Percentiles rank a stretch among this genome's conserved stretches.
phyloP scores from a whole-genome alignment of 1,140 invertebrate genomes.

The Penaeus indicus region DNA sequence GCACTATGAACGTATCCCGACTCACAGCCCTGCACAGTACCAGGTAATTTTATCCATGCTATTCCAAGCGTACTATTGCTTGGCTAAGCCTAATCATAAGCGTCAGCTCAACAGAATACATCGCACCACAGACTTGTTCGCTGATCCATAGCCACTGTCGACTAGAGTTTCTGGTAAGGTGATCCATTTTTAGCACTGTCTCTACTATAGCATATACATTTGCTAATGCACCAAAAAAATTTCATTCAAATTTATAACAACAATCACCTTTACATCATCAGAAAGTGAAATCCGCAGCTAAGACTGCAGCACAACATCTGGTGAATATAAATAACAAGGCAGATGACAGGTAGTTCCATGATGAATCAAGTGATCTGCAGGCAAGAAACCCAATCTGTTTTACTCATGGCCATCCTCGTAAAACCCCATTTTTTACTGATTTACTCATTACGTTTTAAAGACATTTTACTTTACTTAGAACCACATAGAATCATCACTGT shows the following conservation, averaged over 20 bases:
- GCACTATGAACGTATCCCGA: constrained; percentile 12
- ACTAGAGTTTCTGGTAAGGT: constrained; percentile 49
- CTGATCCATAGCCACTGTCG: constrained; percentile 44
- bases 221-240: constrained; percentile 17
- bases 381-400: no score
- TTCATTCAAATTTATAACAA: background rate
- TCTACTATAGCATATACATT: background rate
- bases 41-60: constrained; percentile 20
- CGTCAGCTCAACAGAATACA: constrained; percentile 32
- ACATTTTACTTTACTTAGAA: no score
- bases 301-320: constrained; percentile 5
- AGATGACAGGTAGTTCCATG: constrained; percentile 25
- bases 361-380: background rate
- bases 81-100: constrained; percentile 23
- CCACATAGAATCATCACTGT: no score
- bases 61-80: constrained; percentile 14
- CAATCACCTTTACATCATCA: constrained; percentile 41
- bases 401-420: no score
- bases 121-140: constrained; percentile 19
- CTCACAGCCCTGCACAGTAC: constrained; percentile 50
- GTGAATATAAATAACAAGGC: constrained; percentile 49
- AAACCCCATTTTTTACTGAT: no score
- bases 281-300: constrained; percentile 22
- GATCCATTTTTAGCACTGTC: constrained; percentile 36
- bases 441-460: no score